These are phyloP conservation scores for Drosophila littoralis DNA, from an alignment of 1,140 invertebrate species.

Conservation along the genomic window DNA sequence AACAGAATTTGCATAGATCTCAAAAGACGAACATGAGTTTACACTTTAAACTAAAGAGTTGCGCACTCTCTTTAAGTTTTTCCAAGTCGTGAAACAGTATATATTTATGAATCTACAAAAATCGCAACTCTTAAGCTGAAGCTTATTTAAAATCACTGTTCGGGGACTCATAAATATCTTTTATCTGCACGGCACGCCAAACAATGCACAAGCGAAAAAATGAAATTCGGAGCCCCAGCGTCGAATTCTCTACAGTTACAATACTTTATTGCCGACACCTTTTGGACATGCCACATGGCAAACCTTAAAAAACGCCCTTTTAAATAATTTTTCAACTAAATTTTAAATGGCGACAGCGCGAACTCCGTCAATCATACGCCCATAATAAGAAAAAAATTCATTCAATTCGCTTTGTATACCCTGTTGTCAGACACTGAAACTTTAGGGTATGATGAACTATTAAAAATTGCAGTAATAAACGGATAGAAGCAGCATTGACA, in stretches of 20 bases:
- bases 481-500: too few species aligned
- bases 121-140: too few species aligned
- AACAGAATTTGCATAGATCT: too few species aligned
- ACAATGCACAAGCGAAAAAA: background rate
- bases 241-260: background rate
- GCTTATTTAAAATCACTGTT: background rate
- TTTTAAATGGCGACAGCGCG: constrained; percentile 36
- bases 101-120: too few species aligned
- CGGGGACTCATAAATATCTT: background rate
- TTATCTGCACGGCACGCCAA: too few species aligned
- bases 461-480: too few species aligned
- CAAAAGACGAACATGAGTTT: too few species aligned
- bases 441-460: background rate
- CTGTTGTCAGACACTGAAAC: background rate
- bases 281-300: constrained; percentile 48
- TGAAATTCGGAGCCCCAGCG: background rate
- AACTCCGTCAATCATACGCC: constrained; percentile 66
- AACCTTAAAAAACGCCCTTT: constrained; percentile 16
- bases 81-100: too few species aligned
- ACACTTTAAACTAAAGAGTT: too few species aligned
- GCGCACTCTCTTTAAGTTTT: too few species aligned
- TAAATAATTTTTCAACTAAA: constrained; percentile 49
- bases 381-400: constrained; percentile 35
- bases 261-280: constrained; percentile 32
- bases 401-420: constrained; percentile 48